These are phyloP conservation scores for Remorina albescens DNA, from an alignment of 2,797 vertebrate genomes.

Conservation along the genomic window DNA sequence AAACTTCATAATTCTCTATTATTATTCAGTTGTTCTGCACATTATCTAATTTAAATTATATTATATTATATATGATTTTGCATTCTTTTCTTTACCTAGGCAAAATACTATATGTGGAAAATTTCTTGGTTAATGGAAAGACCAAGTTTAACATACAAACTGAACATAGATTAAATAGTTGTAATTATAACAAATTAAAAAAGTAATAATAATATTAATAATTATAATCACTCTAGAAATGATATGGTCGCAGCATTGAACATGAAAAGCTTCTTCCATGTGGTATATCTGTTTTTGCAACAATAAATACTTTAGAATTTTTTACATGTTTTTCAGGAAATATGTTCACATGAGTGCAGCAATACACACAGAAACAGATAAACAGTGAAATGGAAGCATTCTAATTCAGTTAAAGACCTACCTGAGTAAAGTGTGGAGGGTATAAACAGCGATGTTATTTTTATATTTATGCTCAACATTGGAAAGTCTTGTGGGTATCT, in stretches of 20 bases:
- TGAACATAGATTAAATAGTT: neutral
- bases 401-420: too few species aligned
- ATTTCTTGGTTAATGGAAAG: neutral
- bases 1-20: too few species aligned
- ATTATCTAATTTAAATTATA: neutral
- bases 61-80: neutral
- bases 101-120: neutral
- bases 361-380: too few species aligned
- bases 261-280: neutral
- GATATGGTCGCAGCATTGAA: neutral
- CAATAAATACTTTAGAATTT: neutral
- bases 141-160: neutral
- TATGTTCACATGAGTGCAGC: neutral
- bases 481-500: neutral
- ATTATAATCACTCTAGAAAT: neutral
- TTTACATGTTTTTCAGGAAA: neutral
- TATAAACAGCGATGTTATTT: neutral
- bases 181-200: too few species aligned
- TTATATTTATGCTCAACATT: neutral
- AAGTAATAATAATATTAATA: neutral
- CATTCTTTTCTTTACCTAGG: neutral
- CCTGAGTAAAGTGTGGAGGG: neutral
- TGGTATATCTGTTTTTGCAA: neutral
- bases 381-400: too few species aligned
- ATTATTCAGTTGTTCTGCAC: too few species aligned